Evolutionary conservation across 2,888 invertebrate species (phyloP).

Genomic region (Gasteruption jaculator): DNA sequence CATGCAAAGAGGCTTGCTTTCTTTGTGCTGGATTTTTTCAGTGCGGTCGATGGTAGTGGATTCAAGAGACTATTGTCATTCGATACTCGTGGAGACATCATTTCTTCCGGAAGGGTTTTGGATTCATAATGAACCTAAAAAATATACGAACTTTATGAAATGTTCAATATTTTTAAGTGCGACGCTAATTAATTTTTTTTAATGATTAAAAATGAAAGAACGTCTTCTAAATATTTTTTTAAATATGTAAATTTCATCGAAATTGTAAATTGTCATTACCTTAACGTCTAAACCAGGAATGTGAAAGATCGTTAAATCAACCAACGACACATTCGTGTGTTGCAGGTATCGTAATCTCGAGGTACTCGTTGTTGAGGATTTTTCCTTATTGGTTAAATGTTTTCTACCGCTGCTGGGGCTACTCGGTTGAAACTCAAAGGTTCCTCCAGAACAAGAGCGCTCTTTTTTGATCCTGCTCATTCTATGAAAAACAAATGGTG

Average conservation of each 20-base stretch:
- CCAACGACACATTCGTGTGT: slow-evolving; percentile 54
- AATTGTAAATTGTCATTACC: slow-evolving; percentile 47
- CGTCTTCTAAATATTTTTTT: no score
- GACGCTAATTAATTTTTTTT: slow-evolving; percentile 6
- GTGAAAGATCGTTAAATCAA: slow-evolving; percentile 82
- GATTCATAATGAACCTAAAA: slow-evolving; percentile 74
- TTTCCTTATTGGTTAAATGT: slow-evolving; percentile 46
- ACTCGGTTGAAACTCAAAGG: slow-evolving; percentile 57
- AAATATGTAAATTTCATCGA: no score
- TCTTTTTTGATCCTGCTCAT: slow-evolving; percentile 69
- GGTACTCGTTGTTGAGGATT: slow-evolving; percentile 44
- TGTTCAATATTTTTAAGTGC: neutral
- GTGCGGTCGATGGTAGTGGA: slow-evolving; percentile 32
- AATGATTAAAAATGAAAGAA: no score
- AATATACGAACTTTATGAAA: slow-evolving; percentile 12
- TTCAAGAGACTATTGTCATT: slow-evolving; percentile 43
- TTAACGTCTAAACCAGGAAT: slow-evolving; percentile 90
- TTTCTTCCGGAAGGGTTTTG: slow-evolving; percentile 65
- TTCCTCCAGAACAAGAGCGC: slow-evolving; percentile 63
- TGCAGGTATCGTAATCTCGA: slow-evolving; percentile 49
- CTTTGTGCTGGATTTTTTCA: slow-evolving; percentile 66
- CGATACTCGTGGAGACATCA: slow-evolving; percentile 52
- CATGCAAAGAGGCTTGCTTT: slow-evolving; percentile 90
- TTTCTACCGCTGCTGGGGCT: slow-evolving; percentile 55
- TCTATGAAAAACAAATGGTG: slow-evolving; percentile 31